phyloP scores from a whole-genome alignment of 1,140 invertebrate genomes.

The Eupristina koningsbergeri region DNA sequence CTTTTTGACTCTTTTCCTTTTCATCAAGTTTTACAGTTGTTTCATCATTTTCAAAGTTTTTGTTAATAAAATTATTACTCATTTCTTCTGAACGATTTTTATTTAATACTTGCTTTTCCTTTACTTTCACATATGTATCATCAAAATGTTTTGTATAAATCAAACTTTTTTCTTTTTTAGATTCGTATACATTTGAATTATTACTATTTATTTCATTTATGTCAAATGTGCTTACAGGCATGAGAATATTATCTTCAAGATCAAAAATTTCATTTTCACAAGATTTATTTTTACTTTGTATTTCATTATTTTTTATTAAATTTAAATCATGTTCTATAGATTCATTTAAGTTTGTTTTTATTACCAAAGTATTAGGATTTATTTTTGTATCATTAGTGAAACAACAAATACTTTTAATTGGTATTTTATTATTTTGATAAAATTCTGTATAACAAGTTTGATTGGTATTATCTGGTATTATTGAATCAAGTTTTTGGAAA shows the following conservation, averaged over 20 bases:
- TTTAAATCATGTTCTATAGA: background rate
- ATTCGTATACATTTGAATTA: background rate
- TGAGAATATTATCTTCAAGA: background rate
- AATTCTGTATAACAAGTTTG: background rate
- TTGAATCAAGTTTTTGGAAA: constrained; percentile 53
- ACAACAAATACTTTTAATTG: background rate
- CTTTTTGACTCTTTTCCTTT: constrained; percentile 74
- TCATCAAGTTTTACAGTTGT: constrained; percentile 64
- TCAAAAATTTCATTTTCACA: background rate
- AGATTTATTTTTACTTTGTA: background rate
- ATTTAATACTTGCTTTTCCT: constrained; percentile 38
- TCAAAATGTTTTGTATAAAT: background rate
- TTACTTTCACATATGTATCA: background rate
- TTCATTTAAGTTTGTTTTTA: background rate
- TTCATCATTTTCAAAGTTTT: constrained; percentile 59
- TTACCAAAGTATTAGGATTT: background rate
- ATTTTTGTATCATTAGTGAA: background rate
- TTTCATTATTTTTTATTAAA: background rate
- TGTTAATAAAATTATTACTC: constrained; percentile 52
- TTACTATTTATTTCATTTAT: constrained; percentile 41
- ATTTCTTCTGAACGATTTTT: constrained; percentile 44
- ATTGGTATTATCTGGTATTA: background rate
- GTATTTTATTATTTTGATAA: background rate
- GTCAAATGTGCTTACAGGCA: background rate
- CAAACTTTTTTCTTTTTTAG: background rate